These are phyloP conservation scores for Panulirus ornatus DNA, from an alignment of 1,140 invertebrate species.

Conservation along the genomic window DNA sequence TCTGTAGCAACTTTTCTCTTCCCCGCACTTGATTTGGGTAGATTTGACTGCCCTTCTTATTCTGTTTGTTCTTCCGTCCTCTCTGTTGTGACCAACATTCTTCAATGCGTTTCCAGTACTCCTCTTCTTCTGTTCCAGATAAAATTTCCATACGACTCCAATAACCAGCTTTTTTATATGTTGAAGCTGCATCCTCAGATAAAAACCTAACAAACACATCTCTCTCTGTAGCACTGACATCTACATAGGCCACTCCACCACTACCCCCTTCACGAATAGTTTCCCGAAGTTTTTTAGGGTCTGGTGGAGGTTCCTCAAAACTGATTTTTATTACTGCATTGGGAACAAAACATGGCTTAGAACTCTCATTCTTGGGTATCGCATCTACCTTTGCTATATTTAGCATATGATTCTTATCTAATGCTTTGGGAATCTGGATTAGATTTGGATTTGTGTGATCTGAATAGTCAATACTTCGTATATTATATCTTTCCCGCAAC, in stretches of 20 bases:
- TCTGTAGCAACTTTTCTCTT: constrained; percentile 60
- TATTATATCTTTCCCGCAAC: constrained; percentile 19
- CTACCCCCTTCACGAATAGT: constrained; percentile 41
- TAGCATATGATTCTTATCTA: background rate
- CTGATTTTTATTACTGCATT: constrained; percentile 64
- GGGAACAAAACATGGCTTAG: constrained; percentile 51
- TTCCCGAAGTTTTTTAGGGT: constrained; percentile 59
- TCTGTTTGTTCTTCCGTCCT: constrained; percentile 26
- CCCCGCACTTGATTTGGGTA: constrained; percentile 39
- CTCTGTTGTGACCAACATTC: constrained; percentile 43
- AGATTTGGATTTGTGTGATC: background rate
- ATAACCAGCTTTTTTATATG: constrained; percentile 46
- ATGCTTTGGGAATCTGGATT: background rate
- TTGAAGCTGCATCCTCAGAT: constrained; percentile 30
- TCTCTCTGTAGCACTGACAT: constrained; percentile 53
- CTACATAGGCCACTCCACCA: constrained; percentile 56
- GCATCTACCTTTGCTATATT: background rate
- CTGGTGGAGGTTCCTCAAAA: constrained; percentile 62
- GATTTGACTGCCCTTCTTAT: background rate
- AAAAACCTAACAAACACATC: constrained; percentile 66
- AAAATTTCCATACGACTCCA: constrained; percentile 63
- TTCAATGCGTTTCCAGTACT: constrained; percentile 58
- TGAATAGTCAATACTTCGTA: background rate
- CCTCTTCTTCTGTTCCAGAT: constrained; percentile 49
- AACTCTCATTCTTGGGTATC: background rate